These are phyloP conservation scores for Diploscapter pachys DNA, from an alignment of 1,140 invertebrate genomes.

Conservation along the genomic window DNA sequence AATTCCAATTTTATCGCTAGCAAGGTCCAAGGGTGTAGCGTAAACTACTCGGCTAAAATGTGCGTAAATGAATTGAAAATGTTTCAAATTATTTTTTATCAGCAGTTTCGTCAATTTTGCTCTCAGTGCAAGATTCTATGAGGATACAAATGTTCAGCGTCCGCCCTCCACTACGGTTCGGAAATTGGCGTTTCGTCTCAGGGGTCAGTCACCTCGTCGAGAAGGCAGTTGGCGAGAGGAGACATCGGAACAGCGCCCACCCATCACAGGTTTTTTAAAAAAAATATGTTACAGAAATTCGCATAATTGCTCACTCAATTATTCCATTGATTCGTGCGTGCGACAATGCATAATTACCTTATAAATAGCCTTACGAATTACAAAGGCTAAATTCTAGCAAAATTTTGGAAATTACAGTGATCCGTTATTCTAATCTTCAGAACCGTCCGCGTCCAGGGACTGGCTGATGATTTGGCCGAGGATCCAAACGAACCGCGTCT, in stretches of 20 bases:
- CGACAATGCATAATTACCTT: too few relatives aligned
- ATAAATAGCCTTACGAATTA: too few relatives aligned
- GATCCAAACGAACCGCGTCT: slow-evolving; percentile 30
- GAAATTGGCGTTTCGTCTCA: slow-evolving; percentile 19
- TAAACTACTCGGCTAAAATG: neutral
- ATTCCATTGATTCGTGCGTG: too few relatives aligned
- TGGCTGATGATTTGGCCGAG: slow-evolving; percentile 11
- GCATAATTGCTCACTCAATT: neutral
- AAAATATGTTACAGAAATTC: neutral
- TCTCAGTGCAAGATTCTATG: neutral
- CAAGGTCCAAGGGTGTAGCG: neutral
- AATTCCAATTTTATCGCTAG: neutral
- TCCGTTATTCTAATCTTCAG: neutral
- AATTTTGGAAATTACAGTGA: too few relatives aligned
- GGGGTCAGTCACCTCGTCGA: slow-evolving; percentile 2
- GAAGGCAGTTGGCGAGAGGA: slow-evolving; percentile 2
- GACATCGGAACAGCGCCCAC: slow-evolving; percentile 24
- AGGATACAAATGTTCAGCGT: neutral
- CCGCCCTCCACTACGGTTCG: slow-evolving; percentile 22
- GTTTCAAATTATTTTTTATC: neutral
- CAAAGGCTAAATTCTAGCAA: too few relatives aligned
- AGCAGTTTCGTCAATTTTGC: neutral
- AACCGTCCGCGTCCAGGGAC: slow-evolving; percentile 26
- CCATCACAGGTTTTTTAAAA: slow-evolving; percentile 4
- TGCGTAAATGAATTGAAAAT: neutral